Conservation (phyloP, 1,140 invertebrate genomes). For the Cyphomyrmex costatus region DNA sequence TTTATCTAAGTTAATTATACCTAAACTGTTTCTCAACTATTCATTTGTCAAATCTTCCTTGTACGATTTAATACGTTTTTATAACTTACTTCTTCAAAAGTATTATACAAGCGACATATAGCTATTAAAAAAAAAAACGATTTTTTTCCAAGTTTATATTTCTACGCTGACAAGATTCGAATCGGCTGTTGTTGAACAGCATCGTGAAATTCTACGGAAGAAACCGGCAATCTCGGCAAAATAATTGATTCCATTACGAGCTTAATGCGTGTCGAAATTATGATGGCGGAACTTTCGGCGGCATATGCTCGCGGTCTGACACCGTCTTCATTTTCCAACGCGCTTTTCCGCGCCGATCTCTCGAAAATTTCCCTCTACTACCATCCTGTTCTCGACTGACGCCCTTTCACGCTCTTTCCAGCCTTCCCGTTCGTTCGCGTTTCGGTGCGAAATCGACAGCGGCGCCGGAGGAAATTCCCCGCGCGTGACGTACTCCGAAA, state of each 20-base stretch:
- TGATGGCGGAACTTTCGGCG: slow-evolving; percentile 13
- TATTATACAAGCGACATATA: not conserved
- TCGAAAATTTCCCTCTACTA: slow-evolving; percentile 25
- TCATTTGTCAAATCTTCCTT: not conserved
- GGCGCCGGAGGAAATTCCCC: not conserved
- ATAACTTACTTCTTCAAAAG: not conserved
- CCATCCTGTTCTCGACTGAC: not conserved
- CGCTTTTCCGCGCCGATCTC: slow-evolving; percentile 35
- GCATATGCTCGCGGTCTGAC: slow-evolving; percentile 14
- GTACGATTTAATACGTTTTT: not conserved
- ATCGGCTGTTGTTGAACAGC: not conserved
- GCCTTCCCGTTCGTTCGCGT: slow-evolving; percentile 11
- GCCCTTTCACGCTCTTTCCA: slow-evolving; percentile 36
- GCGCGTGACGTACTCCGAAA: slow-evolving; percentile 45
- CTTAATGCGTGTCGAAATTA: slow-evolving; percentile 44
- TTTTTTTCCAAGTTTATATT: not conserved
- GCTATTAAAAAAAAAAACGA: not conserved
- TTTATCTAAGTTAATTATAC: not conserved
- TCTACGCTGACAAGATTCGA: not conserved
- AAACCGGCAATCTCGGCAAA: slow-evolving; percentile 3
- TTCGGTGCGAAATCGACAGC: slow-evolving; percentile 34
- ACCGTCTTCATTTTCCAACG: slow-evolving; percentile 9
- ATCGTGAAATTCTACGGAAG: slow-evolving; percentile 20
- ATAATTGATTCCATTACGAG: slow-evolving; percentile 35
- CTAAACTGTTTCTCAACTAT: not conserved